These are phyloP conservation scores for Macroramphosus scolopax DNA, from an alignment of 2,797 vertebrate genomes.

Conservation along the genomic window DNA sequence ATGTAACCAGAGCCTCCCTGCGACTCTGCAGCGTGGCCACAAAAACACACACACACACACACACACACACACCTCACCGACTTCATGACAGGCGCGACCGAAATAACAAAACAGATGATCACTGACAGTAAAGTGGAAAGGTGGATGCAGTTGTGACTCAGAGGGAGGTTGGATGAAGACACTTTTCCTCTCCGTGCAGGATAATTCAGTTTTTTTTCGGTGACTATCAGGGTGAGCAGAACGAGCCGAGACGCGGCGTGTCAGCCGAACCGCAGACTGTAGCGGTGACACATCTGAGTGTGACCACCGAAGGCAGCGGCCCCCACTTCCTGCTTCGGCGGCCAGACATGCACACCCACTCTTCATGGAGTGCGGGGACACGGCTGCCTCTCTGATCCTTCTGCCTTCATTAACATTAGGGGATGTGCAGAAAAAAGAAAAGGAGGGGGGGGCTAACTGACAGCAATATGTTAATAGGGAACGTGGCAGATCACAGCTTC, in stretches of 20 bases:
- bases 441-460: slow-evolving; percentile 35
- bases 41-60: slow-evolving; percentile 11
- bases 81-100: slow-evolving; percentile 56
- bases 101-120: slow-evolving; percentile 61
- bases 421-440: no score
- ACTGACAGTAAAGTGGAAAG: slow-evolving; percentile 55
- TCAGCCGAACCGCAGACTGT: slow-evolving; percentile 42
- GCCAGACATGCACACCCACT: slow-evolving; percentile 7
- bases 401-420: slow-evolving; percentile 65
- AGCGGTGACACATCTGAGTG: slow-evolving; percentile 66
- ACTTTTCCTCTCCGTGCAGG: no score
- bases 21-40: slow-evolving; percentile 34
- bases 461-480: slow-evolving; percentile 59
- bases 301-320: slow-evolving; percentile 47
- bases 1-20: slow-evolving; percentile 55
- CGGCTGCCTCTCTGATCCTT: slow-evolving; percentile 67
- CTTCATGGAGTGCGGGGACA: slow-evolving; percentile 62
- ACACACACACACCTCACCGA: slow-evolving; percentile 27
- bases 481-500: slow-evolving; percentile 44
- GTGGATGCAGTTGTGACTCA: slow-evolving; percentile 37
- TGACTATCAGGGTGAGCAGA: no score
- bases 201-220: no score
- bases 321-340: neutral
- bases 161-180: slow-evolving; percentile 14
- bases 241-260: no score